Evolutionary conservation across 2,888 invertebrate species (phyloP), one percentile per base, ranked within the genome.

Genomic region (Osedax frankpressi): DNA sequence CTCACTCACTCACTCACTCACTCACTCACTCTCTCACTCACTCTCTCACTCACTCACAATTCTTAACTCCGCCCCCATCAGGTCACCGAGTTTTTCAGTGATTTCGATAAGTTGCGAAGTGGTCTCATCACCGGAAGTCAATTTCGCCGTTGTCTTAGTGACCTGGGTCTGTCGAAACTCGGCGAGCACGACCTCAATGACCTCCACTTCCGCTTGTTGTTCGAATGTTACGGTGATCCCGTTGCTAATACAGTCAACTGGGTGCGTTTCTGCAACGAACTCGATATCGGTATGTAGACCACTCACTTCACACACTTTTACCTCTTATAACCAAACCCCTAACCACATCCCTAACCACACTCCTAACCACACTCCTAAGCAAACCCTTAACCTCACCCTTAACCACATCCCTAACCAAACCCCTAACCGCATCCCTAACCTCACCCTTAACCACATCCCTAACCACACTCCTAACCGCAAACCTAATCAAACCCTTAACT

Each of bases 21-120:
- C 59, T 19, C 59, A 0, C 59, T 19, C n/a, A n/a, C n/a, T n/a
- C n/a, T 19, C 59, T 19, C 59, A 59, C 59, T n/a, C n/a, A n/a
- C n/a, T n/a, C n/a, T n/a, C n/a, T n/a, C n/a, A n/a, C n/a, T n/a
- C n/a, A n/a, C n/a, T n/a, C 59, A 59, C 59, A 59, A 14, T 59
- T 59, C n/a, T 14, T 59, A 59, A 0, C 19, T 59, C 14, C 59
- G n/a, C n/a, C n/a, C n/a, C n/a, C n/a, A n/a, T 14, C 26, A 69
- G 69, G 69, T 69, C 19, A 24, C 6, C 25, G 73, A 73, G 68
- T 73, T 68, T 44, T 73, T 73, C 73, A 29, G 82, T 76, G 85
- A 85, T 77, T 84, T 81, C 77, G 85, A 85, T 75, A 79, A 80
- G 0, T 78, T 85, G 28, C 79, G 82, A 26, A 81, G 79, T 76